Base-by-base conservation (phyloP, 1,140 invertebrate species). In the Harlomillsia oculata region DNA sequence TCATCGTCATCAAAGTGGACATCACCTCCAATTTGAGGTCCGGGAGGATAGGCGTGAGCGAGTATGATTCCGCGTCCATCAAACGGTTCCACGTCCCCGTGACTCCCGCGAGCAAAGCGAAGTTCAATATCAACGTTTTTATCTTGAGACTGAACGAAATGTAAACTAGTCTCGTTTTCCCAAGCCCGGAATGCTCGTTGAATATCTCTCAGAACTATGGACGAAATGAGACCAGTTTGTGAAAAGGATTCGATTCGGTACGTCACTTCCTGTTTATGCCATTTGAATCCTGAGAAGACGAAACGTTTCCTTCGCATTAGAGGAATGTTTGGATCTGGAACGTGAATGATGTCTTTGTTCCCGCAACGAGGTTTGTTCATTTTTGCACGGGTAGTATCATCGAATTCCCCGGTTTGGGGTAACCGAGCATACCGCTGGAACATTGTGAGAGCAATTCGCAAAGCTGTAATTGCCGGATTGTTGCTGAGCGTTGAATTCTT, bases 1-100 rank as follows among this genome's bases (percentile, higher is more conserved):
- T 50, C 48, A 25, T 74, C 73, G 5, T 71, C 75, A 63, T 79
- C 78, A 56, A 78, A 78, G 64, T 78, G 76, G 8, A 71, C 72
- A 62, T 77, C 75, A 6, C 75, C 75, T 2, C 75, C 74, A n/a
- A 72, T 70, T 13, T 67, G 70, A 5, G 60, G 49, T 1, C 71
- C 73, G 3, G 74, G 74, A 52, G 70, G 76, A 60, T 74, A 78
- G 13, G 74, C 74, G 56, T 75, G 73, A 16, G 73, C 73, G 26
- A 75, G 59, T 18, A 69, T 69, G 9, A 64, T 65, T 29, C 69
- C 72, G 60, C 60, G 61, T 14, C 68, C 67, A 53, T 69, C 68
- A 46, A 69, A 67, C 13, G 67, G 58, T 34, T 67, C 62, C 1
- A 65, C 62, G 58, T 69, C 63, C 14, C 62, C 62, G 53, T 70